Percentiles rank a stretch among this genome's conserved stretches.
Evolutionary conservation across 92 coral and sea anemone species (phyloP).

Genomic region (Phenganax stokvisi): DNA sequence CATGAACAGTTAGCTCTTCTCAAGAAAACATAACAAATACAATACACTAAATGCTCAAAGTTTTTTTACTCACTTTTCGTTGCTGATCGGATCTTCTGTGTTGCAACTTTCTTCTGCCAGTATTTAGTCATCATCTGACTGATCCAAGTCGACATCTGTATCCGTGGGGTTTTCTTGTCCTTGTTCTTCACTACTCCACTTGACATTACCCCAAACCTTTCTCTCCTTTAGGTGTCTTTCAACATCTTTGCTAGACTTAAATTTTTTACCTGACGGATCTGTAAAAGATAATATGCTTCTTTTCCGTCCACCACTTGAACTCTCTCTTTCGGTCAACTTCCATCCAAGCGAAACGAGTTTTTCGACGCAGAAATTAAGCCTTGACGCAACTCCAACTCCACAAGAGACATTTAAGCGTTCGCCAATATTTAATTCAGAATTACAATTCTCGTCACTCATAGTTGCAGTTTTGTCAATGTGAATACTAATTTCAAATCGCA

Average conservation of each 20-base stretch:
- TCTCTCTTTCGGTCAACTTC: constrained; percentile 3
- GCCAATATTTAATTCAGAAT: not conserved
- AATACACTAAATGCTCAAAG: not conserved
- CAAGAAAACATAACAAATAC: not conserved
- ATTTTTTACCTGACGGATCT: constrained; percentile 23
- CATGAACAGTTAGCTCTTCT: not conserved
- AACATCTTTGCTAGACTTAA: constrained; percentile 31
- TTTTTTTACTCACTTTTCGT: not conserved
- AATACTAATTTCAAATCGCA: too few relatives aligned
- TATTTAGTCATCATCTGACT: constrained; percentile 15
- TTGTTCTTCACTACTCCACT: not conserved
- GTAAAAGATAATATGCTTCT: not conserved
- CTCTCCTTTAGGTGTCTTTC: constrained; percentile 17
- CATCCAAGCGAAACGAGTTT: constrained; percentile 26
- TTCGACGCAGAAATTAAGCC: constrained; percentile 16
- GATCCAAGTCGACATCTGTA: not conserved
- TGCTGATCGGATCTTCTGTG: not conserved
- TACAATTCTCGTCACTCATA: not conserved
- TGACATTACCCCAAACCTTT: not conserved
- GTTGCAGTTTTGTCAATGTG: not conserved
- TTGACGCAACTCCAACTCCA: constrained; percentile 16
- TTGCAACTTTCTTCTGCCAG: not conserved
- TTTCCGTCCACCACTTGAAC: constrained; percentile 19
- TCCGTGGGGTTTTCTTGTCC: not conserved
- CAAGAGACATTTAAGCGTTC: not conserved